Percentiles rank a stretch among this genome's conserved stretches.
These are phyloP conservation scores for Cromileptes altivelis DNA, from an alignment of 2,113 vertebrate species.

Conservation along the genomic window DNA sequence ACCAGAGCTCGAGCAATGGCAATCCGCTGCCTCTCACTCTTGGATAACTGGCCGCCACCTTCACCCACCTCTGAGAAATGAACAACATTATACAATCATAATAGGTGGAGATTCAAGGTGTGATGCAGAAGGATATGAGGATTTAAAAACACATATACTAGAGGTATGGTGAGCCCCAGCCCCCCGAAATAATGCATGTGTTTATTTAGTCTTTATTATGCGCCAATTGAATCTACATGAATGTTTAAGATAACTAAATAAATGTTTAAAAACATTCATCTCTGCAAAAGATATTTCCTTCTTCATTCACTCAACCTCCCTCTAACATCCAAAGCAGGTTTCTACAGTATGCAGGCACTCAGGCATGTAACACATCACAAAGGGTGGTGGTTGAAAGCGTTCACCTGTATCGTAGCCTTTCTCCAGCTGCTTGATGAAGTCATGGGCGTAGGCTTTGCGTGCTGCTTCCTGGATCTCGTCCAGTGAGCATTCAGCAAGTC, in stretches of 20 bases:
- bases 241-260: background rate
- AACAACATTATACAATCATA: background rate
- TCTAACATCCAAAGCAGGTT: background rate
- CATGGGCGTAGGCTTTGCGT: constrained; percentile 79
- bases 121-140: background rate
- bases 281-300: background rate
- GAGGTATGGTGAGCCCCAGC: background rate
- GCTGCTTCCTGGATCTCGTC: constrained; percentile 78
- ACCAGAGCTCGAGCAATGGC: constrained; percentile 89
- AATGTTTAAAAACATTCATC: background rate
- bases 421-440: constrained; percentile 76
- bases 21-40: constrained; percentile 88
- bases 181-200: background rate
- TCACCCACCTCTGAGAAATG: constrained; percentile 84
- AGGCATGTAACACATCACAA: background rate
- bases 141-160: background rate
- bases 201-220: background rate
- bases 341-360: background rate
- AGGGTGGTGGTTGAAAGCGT: background rate
- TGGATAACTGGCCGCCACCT: constrained; percentile 84
- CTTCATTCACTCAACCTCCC: background rate
- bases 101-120: background rate
- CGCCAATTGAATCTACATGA: background rate
- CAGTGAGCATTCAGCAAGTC: constrained; percentile 66
- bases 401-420: constrained; percentile 82